Percentiles rank a stretch among this genome's conserved stretches.
Evolutionary conservation across 2,797 vertebrate species (phyloP).

Genomic region (Amblyopsis hoosieri): DNA sequence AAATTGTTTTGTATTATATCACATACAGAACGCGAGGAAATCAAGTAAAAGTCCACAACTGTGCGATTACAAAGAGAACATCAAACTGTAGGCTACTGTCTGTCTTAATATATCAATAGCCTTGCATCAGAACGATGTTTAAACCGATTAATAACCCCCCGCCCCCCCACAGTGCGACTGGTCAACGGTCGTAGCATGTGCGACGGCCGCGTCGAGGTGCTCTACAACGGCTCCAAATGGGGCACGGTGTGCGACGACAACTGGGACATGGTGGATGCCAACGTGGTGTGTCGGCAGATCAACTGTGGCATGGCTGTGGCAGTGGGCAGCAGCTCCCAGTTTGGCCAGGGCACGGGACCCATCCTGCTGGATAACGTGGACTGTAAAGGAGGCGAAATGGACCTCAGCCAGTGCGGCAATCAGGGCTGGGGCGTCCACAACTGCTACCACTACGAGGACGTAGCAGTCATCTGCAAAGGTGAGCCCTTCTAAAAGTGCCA

Average conservation of each 20-base stretch:
- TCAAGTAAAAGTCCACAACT: neutral
- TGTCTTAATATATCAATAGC: too few relatives aligned
- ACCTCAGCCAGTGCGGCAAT: slow-evolving; percentile 87
- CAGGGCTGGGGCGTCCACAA: slow-evolving; percentile 95
- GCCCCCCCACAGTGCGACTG: slow-evolving; percentile 78
- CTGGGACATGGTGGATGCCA: slow-evolving; percentile 96
- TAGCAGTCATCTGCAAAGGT: slow-evolving; percentile 90
- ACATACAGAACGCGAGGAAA: neutral
- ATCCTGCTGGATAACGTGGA: slow-evolving; percentile 95
- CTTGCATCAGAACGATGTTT: neutral
- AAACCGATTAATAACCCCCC: neutral
- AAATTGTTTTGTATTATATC: neutral
- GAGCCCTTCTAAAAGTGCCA: slow-evolving; percentile 6
- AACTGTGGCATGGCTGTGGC: slow-evolving; percentile 83
- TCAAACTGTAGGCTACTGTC: too few relatives aligned
- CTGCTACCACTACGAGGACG: slow-evolving; percentile 97
- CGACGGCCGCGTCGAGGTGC: slow-evolving; percentile 90
- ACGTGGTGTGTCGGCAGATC: slow-evolving; percentile 91
- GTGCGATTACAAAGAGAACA: too few relatives aligned
- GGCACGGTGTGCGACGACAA: slow-evolving; percentile 95
- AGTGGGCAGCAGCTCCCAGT: slow-evolving; percentile 81
- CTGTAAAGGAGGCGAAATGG: slow-evolving; percentile 85
- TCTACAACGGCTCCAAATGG: slow-evolving; percentile 81
- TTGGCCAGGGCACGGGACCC: slow-evolving; percentile 85
- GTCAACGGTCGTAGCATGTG: slow-evolving; percentile 85